A percentile compares a stretch with the other conserved stretches of the same genome.
Evolutionary conservation across 2,113 vertebrate genomes (phyloP).

Genomic region (Cyrtonyx montezumae): DNA sequence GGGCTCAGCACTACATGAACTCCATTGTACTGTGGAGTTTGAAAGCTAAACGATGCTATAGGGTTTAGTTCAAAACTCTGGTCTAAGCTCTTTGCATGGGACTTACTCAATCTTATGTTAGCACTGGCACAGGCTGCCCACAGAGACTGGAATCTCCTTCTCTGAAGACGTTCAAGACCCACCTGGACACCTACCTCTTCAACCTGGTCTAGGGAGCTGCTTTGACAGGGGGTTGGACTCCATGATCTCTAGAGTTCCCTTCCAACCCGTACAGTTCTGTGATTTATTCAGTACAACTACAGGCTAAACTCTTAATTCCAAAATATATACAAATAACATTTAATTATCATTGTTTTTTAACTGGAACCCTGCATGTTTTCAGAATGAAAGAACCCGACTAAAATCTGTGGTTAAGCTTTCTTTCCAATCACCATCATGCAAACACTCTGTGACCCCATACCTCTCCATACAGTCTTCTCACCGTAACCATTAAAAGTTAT

Average conservation of each 20-base stretch:
- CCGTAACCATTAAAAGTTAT: background rate
- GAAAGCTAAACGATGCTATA: background rate
- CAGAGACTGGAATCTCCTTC: too few relatives aligned
- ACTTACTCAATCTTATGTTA: background rate
- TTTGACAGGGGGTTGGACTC: too few relatives aligned
- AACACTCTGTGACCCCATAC: background rate
- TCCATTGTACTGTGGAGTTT: background rate
- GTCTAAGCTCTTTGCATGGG: background rate
- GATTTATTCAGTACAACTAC: background rate
- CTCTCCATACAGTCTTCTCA: background rate
- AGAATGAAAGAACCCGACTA: background rate
- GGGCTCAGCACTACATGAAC: background rate
- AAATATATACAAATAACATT: background rate
- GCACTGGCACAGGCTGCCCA: too few relatives aligned
- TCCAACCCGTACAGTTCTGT: too few relatives aligned
- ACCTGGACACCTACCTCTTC: too few relatives aligned
- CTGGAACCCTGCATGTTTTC: background rate
- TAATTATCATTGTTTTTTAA: background rate
- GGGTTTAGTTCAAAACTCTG: background rate
- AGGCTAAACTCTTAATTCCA: background rate
- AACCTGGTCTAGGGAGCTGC: too few relatives aligned
- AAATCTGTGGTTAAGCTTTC: background rate
- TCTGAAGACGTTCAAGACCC: too few relatives aligned
- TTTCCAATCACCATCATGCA: background rate
- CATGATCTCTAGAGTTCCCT: too few relatives aligned